Evolutionary conservation across 2,113 vertebrate genomes (phyloP), one percentile per base, ranked within the genome.

Genomic region (Scophthalmus maximus): DNA sequence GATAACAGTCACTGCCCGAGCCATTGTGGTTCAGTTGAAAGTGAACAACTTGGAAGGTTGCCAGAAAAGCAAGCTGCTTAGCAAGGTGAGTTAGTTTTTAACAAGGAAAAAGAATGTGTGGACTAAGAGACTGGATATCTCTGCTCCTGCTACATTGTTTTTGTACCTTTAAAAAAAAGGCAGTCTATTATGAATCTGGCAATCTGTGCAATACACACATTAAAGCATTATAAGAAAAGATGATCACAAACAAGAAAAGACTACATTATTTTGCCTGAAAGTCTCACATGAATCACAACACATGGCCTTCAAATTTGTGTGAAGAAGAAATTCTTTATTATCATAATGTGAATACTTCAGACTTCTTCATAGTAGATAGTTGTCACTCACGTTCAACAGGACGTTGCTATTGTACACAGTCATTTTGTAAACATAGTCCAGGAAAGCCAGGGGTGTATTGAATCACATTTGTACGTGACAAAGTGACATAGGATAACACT

Each of bases 281-380:
- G 6, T 15, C 29, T 2, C 36, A 38, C 1, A 36, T 27, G 44
- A 51, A 72, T 64, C 20, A 78, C 26, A 55, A 20, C 12, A 51
- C 18, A 50, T 8, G 10, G 44, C 34, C 53, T 30, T 58, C 32
- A 69, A 23, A 53, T 27, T 66, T 85, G 72, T 91, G 88, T 90
- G 68, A 88, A 90, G 80, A 92, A 87, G 78, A 91, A 86, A 82
- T 74, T 87, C 62, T 94, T 94, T 94, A 94, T 93, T 94, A 85
- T 86, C 73, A 88, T 92, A 83, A 46, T 91, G 81, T 91, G 83
- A 87, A 87, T 92, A 93, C 77, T 84, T 89, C 47, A 75, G 79
- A 93, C 66, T 89, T 93, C 76, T 90, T 86, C 56, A 91, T 92
- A 90, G 85, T 92, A 90, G 85, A 93, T 92, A 91, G 75, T 81